Percentiles rank a stretch among this genome's conserved stretches.
These are phyloP conservation scores for Stegodyphus dumicola DNA, from an alignment of 1,140 invertebrate genomes.

Conservation along the genomic window DNA sequence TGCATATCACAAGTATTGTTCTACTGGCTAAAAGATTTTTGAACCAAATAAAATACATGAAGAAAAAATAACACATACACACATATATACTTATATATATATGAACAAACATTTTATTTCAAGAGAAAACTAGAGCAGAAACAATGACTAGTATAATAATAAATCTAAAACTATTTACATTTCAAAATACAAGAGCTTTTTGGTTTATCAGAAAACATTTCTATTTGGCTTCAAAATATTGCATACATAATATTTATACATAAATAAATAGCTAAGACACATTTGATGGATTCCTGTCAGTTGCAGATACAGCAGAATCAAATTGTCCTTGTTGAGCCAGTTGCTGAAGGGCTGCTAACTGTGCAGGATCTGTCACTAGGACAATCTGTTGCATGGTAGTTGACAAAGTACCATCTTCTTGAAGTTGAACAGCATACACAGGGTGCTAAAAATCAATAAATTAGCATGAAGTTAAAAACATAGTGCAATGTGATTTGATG, in stretches of 20 bases:
- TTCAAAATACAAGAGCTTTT: too few species aligned
- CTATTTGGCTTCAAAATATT: too few species aligned
- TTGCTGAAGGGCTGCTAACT: slow-evolving; percentile 67
- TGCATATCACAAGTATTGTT: too few species aligned
- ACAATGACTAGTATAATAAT: too few species aligned
- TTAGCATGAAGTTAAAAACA: not conserved
- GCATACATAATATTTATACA: not conserved
- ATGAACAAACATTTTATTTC: too few species aligned
- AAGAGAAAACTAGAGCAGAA: too few species aligned
- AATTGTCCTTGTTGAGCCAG: slow-evolving; percentile 46
- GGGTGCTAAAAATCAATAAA: slow-evolving; percentile 42
- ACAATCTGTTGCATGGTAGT: slow-evolving; percentile 65
- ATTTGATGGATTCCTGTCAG: not conserved
- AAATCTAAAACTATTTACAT: too few species aligned
- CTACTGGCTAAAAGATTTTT: too few species aligned
- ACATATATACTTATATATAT: too few species aligned
- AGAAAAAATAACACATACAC: too few species aligned
- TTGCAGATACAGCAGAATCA: not conserved
- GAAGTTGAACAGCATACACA: slow-evolving; percentile 49
- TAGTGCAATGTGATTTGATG: slow-evolving; percentile 24
- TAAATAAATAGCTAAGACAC: not conserved
- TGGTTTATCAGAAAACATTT: too few species aligned
- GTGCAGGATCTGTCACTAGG: slow-evolving; percentile 68
- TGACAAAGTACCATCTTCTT: slow-evolving; percentile 50
- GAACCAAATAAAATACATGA: too few species aligned